Base-by-base conservation (phyloP, 2,888 invertebrate species). In the Heliconius erato region DNA sequence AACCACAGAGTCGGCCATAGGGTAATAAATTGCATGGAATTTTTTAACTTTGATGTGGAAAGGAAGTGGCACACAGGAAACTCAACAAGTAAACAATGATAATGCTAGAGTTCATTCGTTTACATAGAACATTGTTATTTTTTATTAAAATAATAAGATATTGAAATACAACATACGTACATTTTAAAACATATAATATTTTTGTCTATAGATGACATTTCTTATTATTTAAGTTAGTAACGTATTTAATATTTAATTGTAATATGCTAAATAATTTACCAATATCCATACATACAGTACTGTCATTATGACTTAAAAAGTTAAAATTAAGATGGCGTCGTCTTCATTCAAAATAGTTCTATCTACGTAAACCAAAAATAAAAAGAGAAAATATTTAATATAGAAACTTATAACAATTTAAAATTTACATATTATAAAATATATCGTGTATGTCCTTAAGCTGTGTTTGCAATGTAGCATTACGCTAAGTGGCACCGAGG, bases 21-120 rank as follows among this genome's bases (percentile, higher is more conserved):
- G 32, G 59, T 63, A 71, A 63, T 69, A 76, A n/a, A 80, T 76
- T 69, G 6, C 26, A 77, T 77, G 69, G 77, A 81, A 71, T 23
- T 59, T 78, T 80, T 80, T 74, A 72, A 77, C 72, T 78, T 80
- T 80, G 77, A 77, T 77, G 68, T 72, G 26, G 79, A 82, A 49
- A 82, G 78, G 79, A 82, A 74, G 74, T 65, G 72, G 71, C 63
- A 63, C 44, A 80, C 83, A 83, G 83, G 83, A 83, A 80, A 83
- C 74, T 77, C 35, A 74, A 59, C 78, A 40, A 77, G 78, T 83
- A 74, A 83, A 83, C 80, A 80, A 80, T 79, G 80, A 83, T 83
- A 81, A 44, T 28, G 40, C 65, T 67, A 78, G n/a, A 44, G 12
- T 77, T 67, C 68, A 63, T 63, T 80, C 11, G 44, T 77, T 69